phyloP scores from a whole-genome alignment of 2,797 vertebrate genomes.

The Phataginus tetradactyla region DNA sequence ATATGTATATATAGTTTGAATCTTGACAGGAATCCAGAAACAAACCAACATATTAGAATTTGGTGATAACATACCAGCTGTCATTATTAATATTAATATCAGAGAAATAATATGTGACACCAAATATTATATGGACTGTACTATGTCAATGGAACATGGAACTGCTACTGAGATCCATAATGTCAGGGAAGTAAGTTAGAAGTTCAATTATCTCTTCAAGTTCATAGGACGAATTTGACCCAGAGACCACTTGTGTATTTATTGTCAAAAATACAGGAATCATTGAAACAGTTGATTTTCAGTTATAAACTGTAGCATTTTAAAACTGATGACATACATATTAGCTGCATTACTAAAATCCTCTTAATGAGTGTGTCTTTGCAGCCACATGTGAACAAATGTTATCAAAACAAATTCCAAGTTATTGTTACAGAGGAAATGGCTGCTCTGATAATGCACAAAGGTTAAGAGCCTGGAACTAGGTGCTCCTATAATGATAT shows the following conservation, averaged over 20 bases:
- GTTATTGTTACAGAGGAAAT: neutral
- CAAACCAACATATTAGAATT: neutral
- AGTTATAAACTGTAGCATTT: neutral
- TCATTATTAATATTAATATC: neutral
- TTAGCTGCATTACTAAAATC: neutral
- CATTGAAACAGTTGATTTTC: neutral
- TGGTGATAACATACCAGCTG: neutral
- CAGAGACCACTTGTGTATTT: neutral
- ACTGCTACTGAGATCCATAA: neutral
- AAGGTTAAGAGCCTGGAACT: neutral
- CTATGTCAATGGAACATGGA: neutral
- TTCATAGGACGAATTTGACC: neutral
- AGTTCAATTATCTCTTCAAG: slow-evolving; percentile 31
- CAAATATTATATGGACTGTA: neutral
- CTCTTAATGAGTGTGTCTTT: neutral
- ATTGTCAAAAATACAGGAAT: neutral
- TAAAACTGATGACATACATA: neutral
- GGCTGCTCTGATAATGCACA: neutral
- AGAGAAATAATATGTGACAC: neutral
- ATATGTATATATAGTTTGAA: neutral
- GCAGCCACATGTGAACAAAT: neutral
- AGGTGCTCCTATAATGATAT: neutral
- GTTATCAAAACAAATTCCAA: neutral
- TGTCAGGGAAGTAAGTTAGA: slow-evolving; percentile 12
- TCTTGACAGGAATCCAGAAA: slow-evolving; percentile 18